Conservation (phyloP, 2,888 invertebrate species). For the Suillia variegata region DNA sequence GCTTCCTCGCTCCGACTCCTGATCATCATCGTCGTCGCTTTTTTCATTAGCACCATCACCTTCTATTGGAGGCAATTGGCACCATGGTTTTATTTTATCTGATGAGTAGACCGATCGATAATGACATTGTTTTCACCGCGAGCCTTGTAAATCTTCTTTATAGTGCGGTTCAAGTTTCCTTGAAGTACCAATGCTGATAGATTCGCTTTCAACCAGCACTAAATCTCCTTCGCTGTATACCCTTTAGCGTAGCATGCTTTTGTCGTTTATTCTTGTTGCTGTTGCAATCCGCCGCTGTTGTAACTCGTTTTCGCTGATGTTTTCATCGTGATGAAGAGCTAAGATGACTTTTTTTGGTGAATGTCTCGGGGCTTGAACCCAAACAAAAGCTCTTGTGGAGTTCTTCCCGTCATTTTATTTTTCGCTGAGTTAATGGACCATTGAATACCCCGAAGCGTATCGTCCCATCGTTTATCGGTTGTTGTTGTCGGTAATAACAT, state of each 20-base stretch:
- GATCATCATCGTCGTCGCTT: background rate
- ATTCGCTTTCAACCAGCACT: constrained; percentile 22
- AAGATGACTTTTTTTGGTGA: constrained; percentile 9
- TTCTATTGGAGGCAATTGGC: background rate
- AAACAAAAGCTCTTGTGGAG: constrained; percentile 11
- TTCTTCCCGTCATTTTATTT: constrained; percentile 6
- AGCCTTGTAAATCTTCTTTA: constrained; percentile 25
- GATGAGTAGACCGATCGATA: constrained; percentile 24
- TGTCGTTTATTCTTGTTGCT: constrained; percentile 12
- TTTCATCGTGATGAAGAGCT: background rate
- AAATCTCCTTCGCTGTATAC: constrained; percentile 14
- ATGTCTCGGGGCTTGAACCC: constrained; percentile 9
- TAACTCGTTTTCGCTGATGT: background rate
- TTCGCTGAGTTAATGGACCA: constrained; percentile 9
- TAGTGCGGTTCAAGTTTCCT: constrained; percentile 27
- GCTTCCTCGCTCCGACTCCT: background rate
- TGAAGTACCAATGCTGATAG: constrained; percentile 25
- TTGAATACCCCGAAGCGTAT: constrained; percentile 11
- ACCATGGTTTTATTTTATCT: constrained; percentile 28
- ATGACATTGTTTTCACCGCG: constrained; percentile 16
- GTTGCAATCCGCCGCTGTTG: background rate
- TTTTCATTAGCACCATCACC: background rate
- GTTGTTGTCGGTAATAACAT: constrained; percentile 9
- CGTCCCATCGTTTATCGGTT: constrained; percentile 11
- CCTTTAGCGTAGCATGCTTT: constrained; percentile 10